Base-by-base conservation (phyloP, 1,140 invertebrate species). In the Drosophila nigrodunni region DNA sequence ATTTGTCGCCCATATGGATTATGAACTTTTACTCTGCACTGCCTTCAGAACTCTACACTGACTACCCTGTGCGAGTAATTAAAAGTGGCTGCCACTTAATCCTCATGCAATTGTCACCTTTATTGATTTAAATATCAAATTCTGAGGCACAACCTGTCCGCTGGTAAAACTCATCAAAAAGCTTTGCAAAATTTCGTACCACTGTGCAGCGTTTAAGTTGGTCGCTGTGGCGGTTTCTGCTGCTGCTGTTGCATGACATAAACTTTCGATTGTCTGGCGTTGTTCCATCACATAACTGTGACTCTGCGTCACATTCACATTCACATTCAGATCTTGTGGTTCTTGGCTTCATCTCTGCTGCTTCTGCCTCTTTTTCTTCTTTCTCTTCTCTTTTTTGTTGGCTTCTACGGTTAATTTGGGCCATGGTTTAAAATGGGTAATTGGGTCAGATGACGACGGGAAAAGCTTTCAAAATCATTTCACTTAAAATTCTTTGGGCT, bases 211-310 rank as follows among this genome's bases (percentile, higher is more conserved):
- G 21, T 59, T 25, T 58, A 59, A 54, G n/a, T 39, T 60, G 25
- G 25, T 30, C 3, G 4, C 25, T 66, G 50, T 54, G 15, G 50
- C 5, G 15, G 25, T 52, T 34, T n/a, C n/a, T 30, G 49, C 10
- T 73, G 43, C n/a, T 52, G 52, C 8, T 30, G 25, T 78, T 77
- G 77, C 77, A 89, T 89, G 85, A 89, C 85, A 89, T 89, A 89
- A 89, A 89, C 85, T 89, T 89, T 89, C 85, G 85, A 89, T 89
- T 89, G 85, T 89, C 85, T 89, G 85, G 66, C 85, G 61, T 35
- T 15, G 50, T 70, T 70, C 83, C 83, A 75, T 89, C 85, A 89
- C 85, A 89, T 89, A 89, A 89, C 85, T 78, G 85, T 89, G 80
- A 69, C 80, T 72, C 46, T 47, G 54, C 25, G 25, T 50, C 25